Conservation (phyloP, 2,113 vertebrate genomes). For the Circaetus gallicus region DNA sequence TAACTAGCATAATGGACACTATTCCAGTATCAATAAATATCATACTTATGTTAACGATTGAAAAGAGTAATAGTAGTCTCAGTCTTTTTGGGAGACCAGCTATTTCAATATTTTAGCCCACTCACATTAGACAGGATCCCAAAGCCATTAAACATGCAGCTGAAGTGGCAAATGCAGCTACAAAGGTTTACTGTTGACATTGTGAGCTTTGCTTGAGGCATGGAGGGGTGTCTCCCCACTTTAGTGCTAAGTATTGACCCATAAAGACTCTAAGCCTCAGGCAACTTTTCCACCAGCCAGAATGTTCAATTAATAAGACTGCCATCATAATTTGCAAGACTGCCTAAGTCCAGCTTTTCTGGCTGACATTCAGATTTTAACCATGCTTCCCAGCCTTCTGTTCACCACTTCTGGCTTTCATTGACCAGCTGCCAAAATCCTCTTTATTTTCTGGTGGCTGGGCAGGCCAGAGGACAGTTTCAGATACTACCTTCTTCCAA, state of each 20-base stretch:
- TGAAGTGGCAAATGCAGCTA: not conserved
- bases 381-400: slow-evolving; percentile 31
- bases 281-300: not conserved
- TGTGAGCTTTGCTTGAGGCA: not conserved
- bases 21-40: not conserved
- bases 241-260: not conserved
- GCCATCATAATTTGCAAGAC: slow-evolving; percentile 23
- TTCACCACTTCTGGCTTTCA: not conserved
- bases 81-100: not conserved
- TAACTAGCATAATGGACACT: not conserved
- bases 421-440: not conserved
- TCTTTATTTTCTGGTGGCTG: slow-evolving; percentile 32
- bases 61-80: not conserved
- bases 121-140: not conserved
- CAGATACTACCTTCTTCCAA: slow-evolving; percentile 11
- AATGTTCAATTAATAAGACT: slow-evolving; percentile 30
- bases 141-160: not conserved
- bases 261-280: not conserved
- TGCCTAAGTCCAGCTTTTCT: not conserved
- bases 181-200: not conserved
- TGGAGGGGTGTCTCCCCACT: not conserved
- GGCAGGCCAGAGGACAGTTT: not conserved
- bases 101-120: not conserved
- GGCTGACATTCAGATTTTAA: slow-evolving; percentile 31
- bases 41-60: fast-evolving